Evolutionary conservation across 2,888 invertebrate genomes (phyloP).

Genomic region (Archips crataeganus): DNA sequence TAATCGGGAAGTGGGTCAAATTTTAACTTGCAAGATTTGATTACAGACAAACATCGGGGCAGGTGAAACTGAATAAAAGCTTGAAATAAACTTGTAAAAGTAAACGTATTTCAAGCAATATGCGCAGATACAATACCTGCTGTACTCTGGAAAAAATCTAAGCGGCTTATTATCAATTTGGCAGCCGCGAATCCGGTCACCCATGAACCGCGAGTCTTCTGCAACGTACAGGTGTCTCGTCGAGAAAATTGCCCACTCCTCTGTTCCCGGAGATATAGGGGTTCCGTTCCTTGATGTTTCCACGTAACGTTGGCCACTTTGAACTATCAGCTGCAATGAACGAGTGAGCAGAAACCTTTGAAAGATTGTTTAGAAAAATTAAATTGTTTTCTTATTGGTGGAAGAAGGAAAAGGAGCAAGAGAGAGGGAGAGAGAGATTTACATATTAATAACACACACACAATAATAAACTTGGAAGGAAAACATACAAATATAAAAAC

Average conservation of each 20-base stretch:
- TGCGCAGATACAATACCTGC: slow-evolving; percentile 50
- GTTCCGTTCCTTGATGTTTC: slow-evolving; percentile 67
- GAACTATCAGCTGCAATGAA: slow-evolving; percentile 56
- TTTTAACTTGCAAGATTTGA: too few relatives aligned
- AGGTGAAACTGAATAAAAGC: too few relatives aligned
- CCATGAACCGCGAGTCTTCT: slow-evolving; percentile 53
- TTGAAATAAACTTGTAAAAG: too few relatives aligned
- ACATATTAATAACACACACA: too few relatives aligned
- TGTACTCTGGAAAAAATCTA: slow-evolving; percentile 61
- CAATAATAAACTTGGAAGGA: too few relatives aligned
- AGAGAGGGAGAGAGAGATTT: too few relatives aligned
- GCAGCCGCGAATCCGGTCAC: slow-evolving; percentile 57
- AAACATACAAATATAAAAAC: too few relatives aligned
- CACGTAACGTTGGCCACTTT: slow-evolving; percentile 57
- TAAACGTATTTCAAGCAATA: not conserved
- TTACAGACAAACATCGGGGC: too few relatives aligned
- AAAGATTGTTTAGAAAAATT: too few relatives aligned
- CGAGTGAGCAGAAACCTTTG: not conserved
- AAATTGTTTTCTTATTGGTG: too few relatives aligned
- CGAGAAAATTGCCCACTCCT: slow-evolving; percentile 61
- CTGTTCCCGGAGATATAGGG: slow-evolving; percentile 61
- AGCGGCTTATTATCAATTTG: slow-evolving; percentile 51
- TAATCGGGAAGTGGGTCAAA: too few relatives aligned
- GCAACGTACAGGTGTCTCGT: slow-evolving; percentile 51
- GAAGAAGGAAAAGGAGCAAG: too few relatives aligned